Evolutionary conservation across 2,797 vertebrate species (phyloP).

Genomic region (Neosalanx taihuensis): DNA sequence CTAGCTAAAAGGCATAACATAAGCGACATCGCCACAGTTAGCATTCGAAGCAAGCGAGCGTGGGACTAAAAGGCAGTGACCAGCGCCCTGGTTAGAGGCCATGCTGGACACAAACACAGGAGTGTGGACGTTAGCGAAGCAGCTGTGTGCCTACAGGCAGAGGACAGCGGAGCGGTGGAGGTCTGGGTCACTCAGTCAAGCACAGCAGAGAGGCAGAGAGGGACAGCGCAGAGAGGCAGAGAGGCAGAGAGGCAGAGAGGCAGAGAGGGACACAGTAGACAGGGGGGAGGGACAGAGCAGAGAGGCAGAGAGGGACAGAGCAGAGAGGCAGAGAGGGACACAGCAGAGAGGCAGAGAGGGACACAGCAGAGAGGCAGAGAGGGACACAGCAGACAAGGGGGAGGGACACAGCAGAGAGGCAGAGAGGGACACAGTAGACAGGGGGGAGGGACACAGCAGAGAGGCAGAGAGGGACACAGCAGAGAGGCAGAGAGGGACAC

Average conservation of each 20-base stretch:
- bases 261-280: slow-evolving; percentile 64
- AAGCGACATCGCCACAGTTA: neutral
- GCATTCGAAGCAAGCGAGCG: neutral
- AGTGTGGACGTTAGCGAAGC: neutral
- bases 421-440: slow-evolving; percentile 68
- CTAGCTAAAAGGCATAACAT: too few relatives aligned
- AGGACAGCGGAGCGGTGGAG: neutral
- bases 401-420: neutral
- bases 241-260: slow-evolving; percentile 55
- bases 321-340: too few relatives aligned
- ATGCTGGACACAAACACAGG: neutral
- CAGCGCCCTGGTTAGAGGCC: neutral
- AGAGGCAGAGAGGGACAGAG: neutral
- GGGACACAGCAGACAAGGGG: slow-evolving; percentile 31
- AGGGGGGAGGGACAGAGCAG: neutral
- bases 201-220: neutral
- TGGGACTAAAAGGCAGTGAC: neutral
- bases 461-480: slow-evolving; percentile 63
- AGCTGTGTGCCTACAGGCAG: neutral
- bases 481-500: neutral
- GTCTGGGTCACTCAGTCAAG: slow-evolving; percentile 1
- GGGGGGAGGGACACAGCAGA: slow-evolving; percentile 66
- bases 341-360: neutral
- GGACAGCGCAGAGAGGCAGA: slow-evolving; percentile 59
- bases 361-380: neutral